phyloP scores from a whole-genome alignment of 35 echinoderm and acorn worm species.

The Strongylocentrotus purpuratus region DNA sequence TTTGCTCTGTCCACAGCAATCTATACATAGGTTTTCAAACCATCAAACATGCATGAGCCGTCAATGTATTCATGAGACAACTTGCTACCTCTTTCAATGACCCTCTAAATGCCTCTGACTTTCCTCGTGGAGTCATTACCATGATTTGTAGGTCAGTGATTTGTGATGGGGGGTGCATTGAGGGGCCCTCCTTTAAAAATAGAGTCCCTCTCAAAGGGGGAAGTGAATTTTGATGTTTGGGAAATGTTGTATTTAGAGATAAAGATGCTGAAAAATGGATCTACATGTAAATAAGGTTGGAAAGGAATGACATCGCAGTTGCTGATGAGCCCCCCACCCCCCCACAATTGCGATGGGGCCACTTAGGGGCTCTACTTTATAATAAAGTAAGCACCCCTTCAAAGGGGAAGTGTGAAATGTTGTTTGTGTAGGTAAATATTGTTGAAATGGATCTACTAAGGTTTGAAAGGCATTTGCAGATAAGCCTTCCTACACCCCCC shows the following conservation, averaged over 20 bases:
- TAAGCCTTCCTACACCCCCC: too few relatives aligned
- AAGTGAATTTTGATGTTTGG: background rate
- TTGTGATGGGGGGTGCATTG: background rate
- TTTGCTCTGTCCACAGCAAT: background rate
- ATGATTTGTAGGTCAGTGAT: constrained; percentile 35
- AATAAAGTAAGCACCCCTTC: too few relatives aligned
- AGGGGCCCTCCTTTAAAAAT: background rate
- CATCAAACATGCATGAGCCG: background rate
- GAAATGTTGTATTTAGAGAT: background rate
- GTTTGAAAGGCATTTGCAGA: too few relatives aligned
- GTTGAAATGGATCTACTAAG: too few relatives aligned
- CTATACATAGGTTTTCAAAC: background rate
- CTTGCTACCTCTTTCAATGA: background rate
- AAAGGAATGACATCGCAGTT: too few relatives aligned
- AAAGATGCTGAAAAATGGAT: background rate
- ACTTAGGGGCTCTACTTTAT: too few relatives aligned
- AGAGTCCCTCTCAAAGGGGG: background rate
- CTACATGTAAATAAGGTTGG: too few relatives aligned
- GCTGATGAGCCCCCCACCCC: too few relatives aligned
- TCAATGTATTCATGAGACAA: background rate
- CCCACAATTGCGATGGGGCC: too few relatives aligned
- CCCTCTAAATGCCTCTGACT: background rate
- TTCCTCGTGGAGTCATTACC: background rate
- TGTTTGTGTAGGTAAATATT: too few relatives aligned
- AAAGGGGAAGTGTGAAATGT: too few relatives aligned